A percentile compares a stretch with the other conserved stretches of the same genome.
Evolutionary conservation across 2,888 invertebrate species (phyloP).

Genomic region (Drosophila lacicola): DNA sequence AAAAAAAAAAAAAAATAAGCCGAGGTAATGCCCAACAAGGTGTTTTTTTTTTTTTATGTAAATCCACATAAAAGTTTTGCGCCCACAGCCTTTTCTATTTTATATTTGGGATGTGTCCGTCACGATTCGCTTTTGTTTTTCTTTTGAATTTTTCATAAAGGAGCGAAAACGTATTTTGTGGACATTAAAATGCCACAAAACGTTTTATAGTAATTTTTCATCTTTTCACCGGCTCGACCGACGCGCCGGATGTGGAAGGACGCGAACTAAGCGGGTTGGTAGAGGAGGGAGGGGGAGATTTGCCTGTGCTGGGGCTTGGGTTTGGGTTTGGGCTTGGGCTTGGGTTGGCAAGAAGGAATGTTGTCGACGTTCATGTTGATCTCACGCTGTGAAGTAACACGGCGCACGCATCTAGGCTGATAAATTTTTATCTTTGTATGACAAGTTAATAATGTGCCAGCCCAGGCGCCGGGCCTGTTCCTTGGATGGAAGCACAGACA

Average conservation of each 20-base stretch:
- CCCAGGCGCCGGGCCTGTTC: slow-evolving; percentile 50
- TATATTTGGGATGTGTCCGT: slow-evolving; percentile 32
- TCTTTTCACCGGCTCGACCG: slow-evolving; percentile 56
- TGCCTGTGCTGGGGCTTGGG: neutral
- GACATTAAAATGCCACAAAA: slow-evolving; percentile 82
- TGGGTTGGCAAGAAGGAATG: slow-evolving; percentile 24
- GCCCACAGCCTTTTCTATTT: neutral
- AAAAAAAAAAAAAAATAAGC: neutral
- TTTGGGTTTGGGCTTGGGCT: neutral
- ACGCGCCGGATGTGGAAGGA: slow-evolving; percentile 10
- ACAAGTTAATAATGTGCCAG: slow-evolving; percentile 82
- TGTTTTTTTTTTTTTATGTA: neutral
- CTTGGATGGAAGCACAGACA: neutral
- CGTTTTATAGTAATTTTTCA: slow-evolving; percentile 83
- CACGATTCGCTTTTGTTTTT: slow-evolving; percentile 54
- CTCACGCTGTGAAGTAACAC: slow-evolving; percentile 67
- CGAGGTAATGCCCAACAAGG: slow-evolving; percentile 2
- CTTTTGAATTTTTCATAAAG: slow-evolving; percentile 73
- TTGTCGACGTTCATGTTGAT: slow-evolving; percentile 71
- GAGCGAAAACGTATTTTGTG: slow-evolving; percentile 60
- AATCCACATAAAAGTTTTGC: neutral
- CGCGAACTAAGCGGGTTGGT: slow-evolving; percentile 17
- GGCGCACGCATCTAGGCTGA: slow-evolving; percentile 72
- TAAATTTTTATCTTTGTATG: slow-evolving; percentile 82
- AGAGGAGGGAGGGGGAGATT: neutral